Conservation (phyloP, 2,888 invertebrate genomes). For the Andrena marginata region DNA sequence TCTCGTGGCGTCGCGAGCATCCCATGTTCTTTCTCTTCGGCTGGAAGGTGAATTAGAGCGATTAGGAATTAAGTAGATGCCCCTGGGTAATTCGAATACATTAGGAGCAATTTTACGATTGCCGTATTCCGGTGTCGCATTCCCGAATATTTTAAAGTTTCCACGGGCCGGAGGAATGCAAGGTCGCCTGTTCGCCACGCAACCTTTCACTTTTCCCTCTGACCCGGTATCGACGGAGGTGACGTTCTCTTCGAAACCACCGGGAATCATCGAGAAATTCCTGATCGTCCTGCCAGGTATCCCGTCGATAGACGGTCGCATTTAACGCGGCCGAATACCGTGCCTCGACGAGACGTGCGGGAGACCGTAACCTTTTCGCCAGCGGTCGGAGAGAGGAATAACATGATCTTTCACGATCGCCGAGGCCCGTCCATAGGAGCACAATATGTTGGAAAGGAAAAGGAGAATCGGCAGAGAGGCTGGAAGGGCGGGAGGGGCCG, state of each 20-base stretch:
- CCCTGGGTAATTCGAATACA: neutral
- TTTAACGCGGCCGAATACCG: neutral
- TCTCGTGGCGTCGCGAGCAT: no score
- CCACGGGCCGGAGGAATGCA: slow-evolving; percentile 11
- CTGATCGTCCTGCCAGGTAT: neutral
- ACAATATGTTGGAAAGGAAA: slow-evolving; percentile 51
- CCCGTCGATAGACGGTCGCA: neutral
- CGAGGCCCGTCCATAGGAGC: neutral
- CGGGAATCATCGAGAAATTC: neutral
- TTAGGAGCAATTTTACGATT: neutral
- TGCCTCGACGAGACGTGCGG: neutral
- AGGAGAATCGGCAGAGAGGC: slow-evolving; percentile 47
- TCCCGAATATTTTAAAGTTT: slow-evolving; percentile 12
- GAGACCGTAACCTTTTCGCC: slow-evolving; percentile 14
- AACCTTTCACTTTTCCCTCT: slow-evolving; percentile 21
- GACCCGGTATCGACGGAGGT: neutral
- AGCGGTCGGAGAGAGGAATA: neutral
- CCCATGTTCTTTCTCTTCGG: neutral
- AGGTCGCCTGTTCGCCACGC: neutral
- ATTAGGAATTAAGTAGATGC: neutral
- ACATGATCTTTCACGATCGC: slow-evolving; percentile 26
- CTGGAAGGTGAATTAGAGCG: neutral
- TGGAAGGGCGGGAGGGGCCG: slow-evolving; percentile 63
- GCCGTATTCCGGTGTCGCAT: neutral
- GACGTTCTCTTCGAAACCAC: neutral